Evolutionary conservation across 1,140 invertebrate species (phyloP), one percentile per base, ranked within the genome.

Genomic region (Palaemon carinicauda): DNA sequence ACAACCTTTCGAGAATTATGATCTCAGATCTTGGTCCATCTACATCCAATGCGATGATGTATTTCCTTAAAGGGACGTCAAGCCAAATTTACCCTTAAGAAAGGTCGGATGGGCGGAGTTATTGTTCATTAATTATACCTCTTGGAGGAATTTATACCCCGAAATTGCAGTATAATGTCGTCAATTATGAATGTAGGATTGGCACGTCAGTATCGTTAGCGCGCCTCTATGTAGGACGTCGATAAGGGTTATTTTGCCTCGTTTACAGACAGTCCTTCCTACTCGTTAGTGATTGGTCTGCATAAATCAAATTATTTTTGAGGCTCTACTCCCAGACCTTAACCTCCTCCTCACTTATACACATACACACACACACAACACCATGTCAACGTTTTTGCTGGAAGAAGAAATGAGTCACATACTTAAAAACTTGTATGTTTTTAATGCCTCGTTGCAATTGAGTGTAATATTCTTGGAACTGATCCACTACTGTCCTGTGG

Each of bases 151-250:
- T 80, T 86, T 86, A 86, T 80, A 80, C 51, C 65, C 52, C 84
- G 33, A 54, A 86, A 78, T 53, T 86, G 84, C 77, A 80, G 84
- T 80, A 86, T 86, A 86, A 74, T 54, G 84, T 86, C 69, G 84
- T 80, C 84, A 86, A 86, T 80, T 86, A 86, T 86, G 80, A 80
- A 86, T 86, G 84, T 80, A 86, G 52, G 84, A 71, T 50, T 60
- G 78, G 33, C 84, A 86, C 84, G 84, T 77, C 52, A 86, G 41
- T 29, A n/a, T 50, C 77, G 80, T 86, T 73, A 80, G 51, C 52
- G 51, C 52, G 54, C 53, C 27, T 41, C 24, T n/a, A 1, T n/a
- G 27, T 12, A 75, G 2, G n/a, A 9, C 24, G n/a, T 29, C n/a
- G 29, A 12, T 24, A 21, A 19, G 33, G n/a, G 33, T 75, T 31